A percentile compares a stretch with the other conserved stretches of the same genome.
These are phyloP conservation scores for Tetragnatha versicolor DNA, from an alignment of 1,140 invertebrate genomes.

Conservation along the genomic window DNA sequence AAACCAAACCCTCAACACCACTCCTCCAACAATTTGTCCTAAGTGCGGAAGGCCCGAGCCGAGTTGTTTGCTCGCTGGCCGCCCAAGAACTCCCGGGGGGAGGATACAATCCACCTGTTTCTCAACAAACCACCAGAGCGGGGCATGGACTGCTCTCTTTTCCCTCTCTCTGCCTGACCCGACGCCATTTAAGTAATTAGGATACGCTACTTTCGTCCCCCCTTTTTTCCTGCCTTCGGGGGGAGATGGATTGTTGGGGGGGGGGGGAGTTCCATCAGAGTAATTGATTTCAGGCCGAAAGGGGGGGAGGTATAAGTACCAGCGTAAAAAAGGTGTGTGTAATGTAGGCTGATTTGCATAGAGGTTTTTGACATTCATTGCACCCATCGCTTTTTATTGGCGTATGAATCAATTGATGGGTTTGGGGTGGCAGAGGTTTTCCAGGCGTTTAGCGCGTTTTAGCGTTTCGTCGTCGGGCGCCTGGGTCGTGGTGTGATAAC, in stretches of 20 bases:
- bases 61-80: slow-evolving; percentile 41
- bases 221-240: not conserved
- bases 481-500: not conserved
- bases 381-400: slow-evolving; percentile 38
- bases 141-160: no score
- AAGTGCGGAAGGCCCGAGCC: slow-evolving; percentile 22
- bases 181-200: slow-evolving; percentile 52
- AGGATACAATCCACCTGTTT: slow-evolving; percentile 43
- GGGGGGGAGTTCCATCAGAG: slow-evolving; percentile 42
- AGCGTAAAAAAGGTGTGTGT: slow-evolving; percentile 46
- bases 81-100: not conserved
- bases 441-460: slow-evolving; percentile 8
- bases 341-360: slow-evolving; percentile 51
- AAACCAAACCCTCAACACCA: not conserved
- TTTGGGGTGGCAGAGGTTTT: slow-evolving; percentile 5
- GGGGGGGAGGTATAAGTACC: not conserved
- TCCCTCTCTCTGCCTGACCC: no score
- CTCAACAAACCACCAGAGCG: slow-evolving; percentile 21
- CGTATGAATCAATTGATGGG: slow-evolving; percentile 37
- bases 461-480: not conserved
- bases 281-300: slow-evolving; percentile 42
- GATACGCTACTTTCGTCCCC: slow-evolving; percentile 28
- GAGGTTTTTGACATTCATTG: slow-evolving; percentile 49
- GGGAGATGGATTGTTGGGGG: slow-evolving; percentile 35
- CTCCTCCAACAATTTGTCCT: slow-evolving; percentile 37